Evolutionary conservation across 2,113 vertebrate genomes (phyloP).

Genomic region (Charina bottae): DNA sequence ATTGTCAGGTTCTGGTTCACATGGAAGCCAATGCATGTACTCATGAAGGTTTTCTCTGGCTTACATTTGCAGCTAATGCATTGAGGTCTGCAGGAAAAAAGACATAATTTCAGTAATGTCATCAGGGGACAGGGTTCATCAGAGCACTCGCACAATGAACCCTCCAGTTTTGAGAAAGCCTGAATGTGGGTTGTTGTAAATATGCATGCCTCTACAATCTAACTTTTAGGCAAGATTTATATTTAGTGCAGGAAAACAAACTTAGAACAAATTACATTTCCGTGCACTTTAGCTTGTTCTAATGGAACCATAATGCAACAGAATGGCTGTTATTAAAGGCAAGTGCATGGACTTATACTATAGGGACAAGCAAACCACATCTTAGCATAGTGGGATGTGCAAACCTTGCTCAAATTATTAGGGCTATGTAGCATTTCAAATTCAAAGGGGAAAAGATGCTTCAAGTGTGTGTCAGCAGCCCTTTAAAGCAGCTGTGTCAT

Average conservation of each 20-base stretch:
- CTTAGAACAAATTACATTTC: neutral
- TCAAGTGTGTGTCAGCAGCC: neutral
- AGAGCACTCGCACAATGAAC: neutral
- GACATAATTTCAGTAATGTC: neutral
- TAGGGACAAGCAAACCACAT: neutral
- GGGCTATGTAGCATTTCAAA: neutral
- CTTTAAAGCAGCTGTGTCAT: neutral
- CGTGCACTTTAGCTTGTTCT: neutral
- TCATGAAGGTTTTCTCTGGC: neutral
- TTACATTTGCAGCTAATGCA: neutral
- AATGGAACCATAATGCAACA: constrained; percentile 2
- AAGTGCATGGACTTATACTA: neutral
- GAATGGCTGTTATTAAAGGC: neutral
- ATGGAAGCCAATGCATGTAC: neutral
- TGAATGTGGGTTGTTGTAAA: neutral
- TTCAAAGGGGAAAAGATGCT: neutral
- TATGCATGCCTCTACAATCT: constrained; percentile 10
- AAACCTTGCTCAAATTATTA: neutral
- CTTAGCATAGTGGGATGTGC: neutral
- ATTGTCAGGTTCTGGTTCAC: neutral
- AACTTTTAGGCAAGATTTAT: neutral
- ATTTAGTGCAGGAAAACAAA: constrained; percentile 12
- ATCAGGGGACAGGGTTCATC: neutral
- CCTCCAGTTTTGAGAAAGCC: neutral
- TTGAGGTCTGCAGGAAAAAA: neutral